Evolutionary conservation across 2,888 invertebrate species (phyloP).

Genomic region (Drosophila cracens): DNA sequence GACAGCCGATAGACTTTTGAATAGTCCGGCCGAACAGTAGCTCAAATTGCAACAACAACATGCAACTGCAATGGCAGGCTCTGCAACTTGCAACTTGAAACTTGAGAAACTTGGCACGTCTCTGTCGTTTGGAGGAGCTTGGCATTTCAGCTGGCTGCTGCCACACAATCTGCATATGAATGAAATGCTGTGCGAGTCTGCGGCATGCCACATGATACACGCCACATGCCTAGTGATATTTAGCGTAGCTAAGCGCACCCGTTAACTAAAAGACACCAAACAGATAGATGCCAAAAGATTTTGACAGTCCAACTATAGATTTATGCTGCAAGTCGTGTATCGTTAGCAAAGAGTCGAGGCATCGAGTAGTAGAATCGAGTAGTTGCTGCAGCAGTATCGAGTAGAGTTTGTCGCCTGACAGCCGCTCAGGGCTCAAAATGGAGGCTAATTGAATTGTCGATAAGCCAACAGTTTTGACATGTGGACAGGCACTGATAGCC

Average conservation of each 20-base stretch:
- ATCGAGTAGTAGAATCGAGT: slow-evolving; percentile 13
- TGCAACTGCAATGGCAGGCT: slow-evolving; percentile 4
- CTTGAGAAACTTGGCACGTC: slow-evolving; percentile 46
- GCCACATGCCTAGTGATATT: slow-evolving; percentile 52
- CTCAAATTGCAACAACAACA: slow-evolving; percentile 19
- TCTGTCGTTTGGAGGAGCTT: slow-evolving; percentile 36
- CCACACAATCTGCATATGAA: slow-evolving; percentile 58
- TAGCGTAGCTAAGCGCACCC: slow-evolving; percentile 42
- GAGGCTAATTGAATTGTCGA: slow-evolving; percentile 80
- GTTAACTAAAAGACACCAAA: slow-evolving; percentile 60
- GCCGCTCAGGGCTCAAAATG: slow-evolving; percentile 65
- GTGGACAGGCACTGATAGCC: slow-evolving; percentile 59
- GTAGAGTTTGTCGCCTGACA: slow-evolving; percentile 39
- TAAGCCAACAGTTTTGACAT: slow-evolving; percentile 76
- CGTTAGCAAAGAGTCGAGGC: slow-evolving; percentile 2
- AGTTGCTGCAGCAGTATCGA: slow-evolving; percentile 9
- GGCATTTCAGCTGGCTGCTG: slow-evolving; percentile 45
- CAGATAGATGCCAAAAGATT: slow-evolving; percentile 77
- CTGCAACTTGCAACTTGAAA: slow-evolving; percentile 16
- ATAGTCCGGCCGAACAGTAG: slow-evolving; percentile 57
- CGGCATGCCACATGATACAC: slow-evolving; percentile 35
- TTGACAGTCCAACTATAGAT: slow-evolving; percentile 76
- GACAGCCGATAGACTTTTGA: slow-evolving; percentile 78
- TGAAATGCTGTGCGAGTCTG: slow-evolving; percentile 40
- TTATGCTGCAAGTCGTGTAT: slow-evolving; percentile 30